A percentile compares a stretch with the other conserved stretches of the same genome.
These are phyloP conservation scores for Gortyna flavago DNA, from an alignment of 2,888 invertebrate species.

Conservation along the genomic window DNA sequence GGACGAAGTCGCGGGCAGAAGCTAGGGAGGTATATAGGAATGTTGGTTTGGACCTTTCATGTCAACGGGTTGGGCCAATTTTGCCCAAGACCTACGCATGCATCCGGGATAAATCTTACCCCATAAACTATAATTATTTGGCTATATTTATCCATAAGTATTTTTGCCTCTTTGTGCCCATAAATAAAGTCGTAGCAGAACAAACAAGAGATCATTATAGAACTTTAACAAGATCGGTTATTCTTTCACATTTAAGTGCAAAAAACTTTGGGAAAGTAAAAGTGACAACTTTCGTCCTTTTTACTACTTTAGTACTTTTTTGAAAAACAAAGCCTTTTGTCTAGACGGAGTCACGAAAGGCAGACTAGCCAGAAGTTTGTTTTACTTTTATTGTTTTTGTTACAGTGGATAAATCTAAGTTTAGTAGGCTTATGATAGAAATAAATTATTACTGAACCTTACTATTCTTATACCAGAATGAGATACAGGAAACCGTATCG, in stretches of 20 bases:
- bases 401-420: neutral
- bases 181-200: neutral
- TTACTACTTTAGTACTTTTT: constrained; percentile 28
- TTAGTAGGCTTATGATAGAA: neutral
- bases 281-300: constrained; percentile 31
- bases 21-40: neutral
- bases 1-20: too few species aligned
- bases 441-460: neutral
- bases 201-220: constrained; percentile 39
- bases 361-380: constrained; percentile 53
- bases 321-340: constrained; percentile 56
- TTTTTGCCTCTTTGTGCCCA: too few species aligned
- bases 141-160: neutral
- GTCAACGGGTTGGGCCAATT: neutral
- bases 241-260: constrained; percentile 18
- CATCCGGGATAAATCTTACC: neutral
- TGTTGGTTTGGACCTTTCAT: neutral
- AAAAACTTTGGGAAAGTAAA: constrained; percentile 37
- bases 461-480: neutral
- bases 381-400: constrained; percentile 18
- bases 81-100: neutral
- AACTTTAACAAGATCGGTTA: constrained; percentile 31
- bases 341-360: constrained; percentile 45
- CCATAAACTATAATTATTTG: neutral
- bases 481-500: neutral